A percentile compares a stretch with the other conserved stretches of the same genome.
These are phyloP conservation scores for Julus scandinavius DNA, from an alignment of 2,888 invertebrate genomes.

Conservation along the genomic window DNA sequence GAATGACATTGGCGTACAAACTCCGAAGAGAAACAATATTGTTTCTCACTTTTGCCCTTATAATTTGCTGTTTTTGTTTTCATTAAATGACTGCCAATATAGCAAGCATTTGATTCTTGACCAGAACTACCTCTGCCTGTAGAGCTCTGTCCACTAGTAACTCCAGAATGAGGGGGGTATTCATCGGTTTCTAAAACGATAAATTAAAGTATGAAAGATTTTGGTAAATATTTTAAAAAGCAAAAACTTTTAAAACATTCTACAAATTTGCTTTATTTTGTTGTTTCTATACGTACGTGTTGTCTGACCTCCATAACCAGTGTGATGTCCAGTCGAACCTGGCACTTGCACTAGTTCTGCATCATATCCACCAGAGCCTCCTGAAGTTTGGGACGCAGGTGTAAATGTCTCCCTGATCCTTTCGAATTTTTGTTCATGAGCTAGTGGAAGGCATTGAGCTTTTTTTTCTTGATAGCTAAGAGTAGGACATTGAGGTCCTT, in stretches of 20 bases:
- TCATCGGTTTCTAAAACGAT: conserved; percentile 28
- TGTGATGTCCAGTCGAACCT: background rate
- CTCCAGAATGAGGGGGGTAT: background rate
- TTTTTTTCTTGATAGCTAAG: conserved; percentile 20
- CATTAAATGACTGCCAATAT: background rate
- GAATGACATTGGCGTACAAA: conserved; percentile 9
- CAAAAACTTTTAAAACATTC: too few species aligned
- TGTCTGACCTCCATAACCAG: background rate
- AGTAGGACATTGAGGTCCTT: conserved; percentile 34
- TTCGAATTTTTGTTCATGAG: background rate
- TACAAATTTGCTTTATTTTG: background rate
- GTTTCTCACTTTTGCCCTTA: background rate
- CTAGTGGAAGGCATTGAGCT: conserved; percentile 36
- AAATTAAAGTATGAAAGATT: background rate
- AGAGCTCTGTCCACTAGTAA: background rate
- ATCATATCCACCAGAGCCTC: background rate
- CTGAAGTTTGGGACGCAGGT: background rate
- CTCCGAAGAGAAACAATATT: conserved; percentile 9
- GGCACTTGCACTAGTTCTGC: background rate
- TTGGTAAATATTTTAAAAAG: too few species aligned
- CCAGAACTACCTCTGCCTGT: background rate
- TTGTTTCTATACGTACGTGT: background rate
- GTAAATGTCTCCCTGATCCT: background rate
- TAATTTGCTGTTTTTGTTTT: background rate
- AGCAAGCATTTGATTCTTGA: background rate